Evolutionary conservation across 2,888 invertebrate genomes (phyloP).

Genomic region (Cerceris ruficornis): DNA sequence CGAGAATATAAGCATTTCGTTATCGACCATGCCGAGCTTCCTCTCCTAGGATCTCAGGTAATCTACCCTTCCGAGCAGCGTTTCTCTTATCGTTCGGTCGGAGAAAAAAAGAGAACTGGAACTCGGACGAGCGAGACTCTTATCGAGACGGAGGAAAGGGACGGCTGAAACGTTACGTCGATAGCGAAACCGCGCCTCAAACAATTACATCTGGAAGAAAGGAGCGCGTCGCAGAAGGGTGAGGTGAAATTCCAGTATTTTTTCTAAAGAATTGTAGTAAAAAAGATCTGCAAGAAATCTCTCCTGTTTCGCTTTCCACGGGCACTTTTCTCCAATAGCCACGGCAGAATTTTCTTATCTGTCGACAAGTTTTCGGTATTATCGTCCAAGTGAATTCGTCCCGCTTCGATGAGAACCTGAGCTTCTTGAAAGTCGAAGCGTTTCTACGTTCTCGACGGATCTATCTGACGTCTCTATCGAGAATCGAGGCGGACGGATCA

Average conservation of each 20-base stretch:
- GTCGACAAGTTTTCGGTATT: no score
- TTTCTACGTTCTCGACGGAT: background rate
- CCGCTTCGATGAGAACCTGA: no score
- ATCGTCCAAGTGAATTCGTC: no score
- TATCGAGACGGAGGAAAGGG: constrained; percentile 27
- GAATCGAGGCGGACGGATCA: constrained; percentile 43
- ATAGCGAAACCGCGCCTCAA: background rate
- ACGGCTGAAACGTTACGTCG: background rate
- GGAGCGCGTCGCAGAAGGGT: no score
- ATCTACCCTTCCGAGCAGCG: constrained; percentile 41
- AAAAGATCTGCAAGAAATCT: background rate
- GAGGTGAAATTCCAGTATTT: no score
- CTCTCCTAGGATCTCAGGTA: constrained; percentile 20
- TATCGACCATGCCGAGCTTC: constrained; percentile 22
- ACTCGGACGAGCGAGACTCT: constrained; percentile 3
- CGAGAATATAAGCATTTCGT: constrained; percentile 11
- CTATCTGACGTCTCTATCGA: constrained; percentile 43
- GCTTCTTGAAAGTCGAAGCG: background rate
- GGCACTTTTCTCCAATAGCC: no score
- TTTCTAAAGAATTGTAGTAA: no score
- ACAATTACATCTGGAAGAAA: constrained; percentile 5
- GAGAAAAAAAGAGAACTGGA: constrained; percentile 9
- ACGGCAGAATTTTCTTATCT: no score
- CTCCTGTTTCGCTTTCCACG: no score
- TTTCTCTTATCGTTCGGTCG: constrained; percentile 35